phyloP scores from a whole-genome alignment of 1,140 invertebrate species.

The Pachyrhynchus sulphureomaculatus region DNA sequence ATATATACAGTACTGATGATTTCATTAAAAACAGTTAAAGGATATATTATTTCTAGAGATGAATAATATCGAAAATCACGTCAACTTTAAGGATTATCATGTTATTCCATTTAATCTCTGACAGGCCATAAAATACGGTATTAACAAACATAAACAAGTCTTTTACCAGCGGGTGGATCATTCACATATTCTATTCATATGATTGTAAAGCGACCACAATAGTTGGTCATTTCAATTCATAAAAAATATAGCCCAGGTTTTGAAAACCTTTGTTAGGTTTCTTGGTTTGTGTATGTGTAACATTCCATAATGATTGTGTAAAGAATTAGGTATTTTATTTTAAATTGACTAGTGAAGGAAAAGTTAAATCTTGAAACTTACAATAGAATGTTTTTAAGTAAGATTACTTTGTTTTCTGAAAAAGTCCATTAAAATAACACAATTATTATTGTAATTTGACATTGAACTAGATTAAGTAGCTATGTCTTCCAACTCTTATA shows the following conservation, averaged over 20 bases:
- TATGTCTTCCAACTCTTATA: too few species aligned
- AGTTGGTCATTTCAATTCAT: conserved; percentile 9
- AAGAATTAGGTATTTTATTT: too few species aligned
- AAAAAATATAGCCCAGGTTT: conserved; percentile 20
- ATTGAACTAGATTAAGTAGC: too few species aligned
- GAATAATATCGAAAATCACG: conserved; percentile 20
- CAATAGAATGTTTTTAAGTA: too few species aligned
- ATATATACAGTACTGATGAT: too few species aligned
- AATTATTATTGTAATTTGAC: too few species aligned
- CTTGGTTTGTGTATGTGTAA: conserved; percentile 1
- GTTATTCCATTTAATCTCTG: conserved; percentile 35
- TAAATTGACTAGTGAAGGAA: too few species aligned
- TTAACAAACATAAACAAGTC: conserved; percentile 38
- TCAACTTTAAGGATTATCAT: conserved; percentile 35
- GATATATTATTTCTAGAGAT: conserved; percentile 6
- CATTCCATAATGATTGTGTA: not conserved
- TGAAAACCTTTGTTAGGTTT: not conserved
- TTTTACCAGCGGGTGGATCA: conserved; percentile 30
- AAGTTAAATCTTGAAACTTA: too few species aligned
- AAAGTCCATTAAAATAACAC: too few species aligned
- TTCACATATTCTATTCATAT: conserved; percentile 1
- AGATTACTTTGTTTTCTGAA: too few species aligned
- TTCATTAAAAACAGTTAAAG: not conserved
- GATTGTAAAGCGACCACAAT: not conserved
- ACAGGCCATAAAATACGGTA: conserved; percentile 36